phyloP scores from a whole-genome alignment of 2,113 vertebrate species.

The Sinocyclocheilus anophthalmus region DNA sequence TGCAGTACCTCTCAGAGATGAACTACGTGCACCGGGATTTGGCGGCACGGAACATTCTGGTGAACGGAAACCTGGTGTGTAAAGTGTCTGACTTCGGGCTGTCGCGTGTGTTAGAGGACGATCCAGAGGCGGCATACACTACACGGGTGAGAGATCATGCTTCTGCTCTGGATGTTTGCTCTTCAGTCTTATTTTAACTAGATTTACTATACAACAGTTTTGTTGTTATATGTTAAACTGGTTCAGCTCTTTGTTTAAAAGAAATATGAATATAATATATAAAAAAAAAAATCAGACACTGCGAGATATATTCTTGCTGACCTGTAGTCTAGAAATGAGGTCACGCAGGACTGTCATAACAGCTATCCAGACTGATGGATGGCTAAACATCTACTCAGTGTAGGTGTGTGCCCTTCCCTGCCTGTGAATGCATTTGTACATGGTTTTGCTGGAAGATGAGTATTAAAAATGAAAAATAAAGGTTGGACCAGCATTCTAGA shows the following conservation, averaged over 20 bases:
- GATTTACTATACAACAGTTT: neutral
- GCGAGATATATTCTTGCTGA: slow-evolving; percentile 3
- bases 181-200: neutral
- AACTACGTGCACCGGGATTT: slow-evolving; percentile 96
- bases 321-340: slow-evolving; percentile 13
- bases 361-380: slow-evolving; percentile 15
- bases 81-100: slow-evolving; percentile 97
- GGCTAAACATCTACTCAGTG: neutral
- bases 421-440: neutral
- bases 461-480: neutral
- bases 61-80: slow-evolving; percentile 95
- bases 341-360: slow-evolving; percentile 1
- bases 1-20: slow-evolving; percentile 98
- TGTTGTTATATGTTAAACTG: neutral
- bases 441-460: neutral
- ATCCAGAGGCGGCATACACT: slow-evolving; percentile 95
- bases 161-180: neutral
- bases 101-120: slow-evolving; percentile 94
- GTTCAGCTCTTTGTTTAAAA: neutral
- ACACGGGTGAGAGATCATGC: slow-evolving; percentile 70
- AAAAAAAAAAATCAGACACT: neutral
- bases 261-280: too few species aligned
- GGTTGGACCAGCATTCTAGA: neutral
- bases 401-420: neutral
- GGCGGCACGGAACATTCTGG: slow-evolving; percentile 95